Conservation (phyloP, 2,113 vertebrate species). For the Chamaea fasciata region DNA sequence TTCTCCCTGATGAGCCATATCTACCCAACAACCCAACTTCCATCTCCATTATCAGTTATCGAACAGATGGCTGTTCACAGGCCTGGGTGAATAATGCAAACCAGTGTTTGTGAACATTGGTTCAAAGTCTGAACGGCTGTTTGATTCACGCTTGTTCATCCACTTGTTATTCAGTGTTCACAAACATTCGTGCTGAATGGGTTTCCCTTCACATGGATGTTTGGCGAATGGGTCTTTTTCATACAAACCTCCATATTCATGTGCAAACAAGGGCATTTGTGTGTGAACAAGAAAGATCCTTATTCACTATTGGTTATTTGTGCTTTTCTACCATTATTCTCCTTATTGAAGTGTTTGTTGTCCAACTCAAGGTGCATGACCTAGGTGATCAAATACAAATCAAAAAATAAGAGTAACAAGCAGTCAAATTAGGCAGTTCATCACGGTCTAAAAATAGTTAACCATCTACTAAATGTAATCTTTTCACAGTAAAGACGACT, state of each 20-base stretch:
- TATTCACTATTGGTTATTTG: constrained; percentile 37
- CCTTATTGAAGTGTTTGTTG: constrained; percentile 30
- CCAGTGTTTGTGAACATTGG: constrained; percentile 46
- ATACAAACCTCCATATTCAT: constrained; percentile 56
- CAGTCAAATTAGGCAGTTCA: constrained; percentile 24
- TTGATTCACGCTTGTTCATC: constrained; percentile 61
- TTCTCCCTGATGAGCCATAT: constrained; percentile 52
- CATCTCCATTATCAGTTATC: constrained; percentile 61
- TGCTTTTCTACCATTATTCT: constrained; percentile 35
- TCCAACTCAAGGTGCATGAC: constrained; percentile 39
- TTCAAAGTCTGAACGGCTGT: constrained; percentile 63
- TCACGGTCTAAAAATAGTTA: constrained; percentile 12
- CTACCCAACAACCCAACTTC: constrained; percentile 54
- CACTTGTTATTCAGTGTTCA: constrained; percentile 61
- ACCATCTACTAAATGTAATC: background rate
- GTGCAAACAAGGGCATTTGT: constrained; percentile 63
- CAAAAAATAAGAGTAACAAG: constrained; percentile 41
- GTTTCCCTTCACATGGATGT: constrained; percentile 62
- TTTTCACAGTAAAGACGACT: background rate
- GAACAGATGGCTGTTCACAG: constrained; percentile 62
- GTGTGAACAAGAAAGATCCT: constrained; percentile 49
- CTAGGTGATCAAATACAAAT: constrained; percentile 50
- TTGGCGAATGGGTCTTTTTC: constrained; percentile 61
- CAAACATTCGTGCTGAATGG: constrained; percentile 57
- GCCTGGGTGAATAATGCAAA: constrained; percentile 53